Percentiles rank a stretch among this genome's conserved stretches.
Evolutionary conservation across 2,888 invertebrate genomes (phyloP).

Genomic region (Lasius platythorax): DNA sequence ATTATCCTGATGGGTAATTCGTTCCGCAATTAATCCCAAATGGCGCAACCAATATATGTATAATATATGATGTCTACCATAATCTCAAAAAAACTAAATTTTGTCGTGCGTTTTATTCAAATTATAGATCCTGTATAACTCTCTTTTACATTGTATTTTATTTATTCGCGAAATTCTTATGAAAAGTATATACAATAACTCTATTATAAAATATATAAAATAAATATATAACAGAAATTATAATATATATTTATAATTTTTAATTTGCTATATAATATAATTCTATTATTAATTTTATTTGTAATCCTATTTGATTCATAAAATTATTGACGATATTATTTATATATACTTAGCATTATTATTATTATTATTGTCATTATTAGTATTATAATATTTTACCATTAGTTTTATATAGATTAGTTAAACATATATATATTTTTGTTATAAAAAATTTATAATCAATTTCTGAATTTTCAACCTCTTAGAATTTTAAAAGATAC

Average conservation of each 20-base stretch:
- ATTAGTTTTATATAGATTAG: background rate
- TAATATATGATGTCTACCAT: background rate
- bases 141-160: slow-evolving; percentile 21
- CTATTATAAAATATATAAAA: slow-evolving; percentile 23
- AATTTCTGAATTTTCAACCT: slow-evolving; percentile 23
- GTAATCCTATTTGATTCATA: background rate
- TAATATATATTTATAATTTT: slow-evolving; percentile 3
- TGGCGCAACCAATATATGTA: background rate
- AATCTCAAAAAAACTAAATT: slow-evolving; percentile 3
- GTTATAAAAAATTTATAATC: slow-evolving; percentile 8
- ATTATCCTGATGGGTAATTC: slow-evolving; percentile 72
- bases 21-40: slow-evolving; percentile 14
- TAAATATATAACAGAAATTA: slow-evolving; percentile 7
- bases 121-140: background rate
- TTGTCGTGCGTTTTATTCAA: background rate
- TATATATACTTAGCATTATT: background rate
- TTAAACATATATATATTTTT: background rate
- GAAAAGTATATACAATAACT: slow-evolving; percentile 24
- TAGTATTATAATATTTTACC: background rate
- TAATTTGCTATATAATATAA: background rate
- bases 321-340: background rate
- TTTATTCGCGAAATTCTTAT: background rate
- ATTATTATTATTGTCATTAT: background rate
- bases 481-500: slow-evolving; percentile 38
- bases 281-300: slow-evolving; percentile 8